Conservation (phyloP, 64 coral and sea anemone genomes). For the Actinia tenebrosa region DNA sequence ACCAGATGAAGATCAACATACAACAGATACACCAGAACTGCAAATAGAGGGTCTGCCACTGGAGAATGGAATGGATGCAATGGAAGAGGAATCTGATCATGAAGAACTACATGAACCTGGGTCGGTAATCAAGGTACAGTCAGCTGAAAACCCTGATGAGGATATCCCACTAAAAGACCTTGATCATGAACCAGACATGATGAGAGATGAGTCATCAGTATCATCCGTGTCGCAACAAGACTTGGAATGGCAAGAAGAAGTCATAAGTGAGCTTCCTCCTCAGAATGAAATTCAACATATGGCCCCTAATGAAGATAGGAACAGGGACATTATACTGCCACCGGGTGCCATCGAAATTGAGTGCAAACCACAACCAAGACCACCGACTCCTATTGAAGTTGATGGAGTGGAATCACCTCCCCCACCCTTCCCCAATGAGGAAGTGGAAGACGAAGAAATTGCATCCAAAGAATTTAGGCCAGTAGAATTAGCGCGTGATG, state of each 20-base stretch:
- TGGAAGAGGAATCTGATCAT: background rate
- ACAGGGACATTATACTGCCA: constrained; percentile 43
- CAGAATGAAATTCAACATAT: background rate
- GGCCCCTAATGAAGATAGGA: background rate
- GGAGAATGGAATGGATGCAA: background rate
- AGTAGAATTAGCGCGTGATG: constrained; percentile 28
- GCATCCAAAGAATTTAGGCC: background rate
- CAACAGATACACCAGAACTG: background rate
- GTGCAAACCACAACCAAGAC: constrained; percentile 71
- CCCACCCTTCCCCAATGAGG: constrained; percentile 58
- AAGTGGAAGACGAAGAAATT: constrained; percentile 24
- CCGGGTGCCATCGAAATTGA: constrained; percentile 61
- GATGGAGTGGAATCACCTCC: constrained; percentile 69
- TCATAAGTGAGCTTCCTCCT: background rate
- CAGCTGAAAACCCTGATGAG: constrained; percentile 16
- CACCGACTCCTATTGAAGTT: constrained; percentile 79
- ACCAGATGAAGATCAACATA: background rate
- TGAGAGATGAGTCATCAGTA: constrained; percentile 62
- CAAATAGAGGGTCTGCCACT: background rate
- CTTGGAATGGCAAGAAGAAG: constrained; percentile 74
- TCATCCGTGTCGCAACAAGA: constrained; percentile 43
- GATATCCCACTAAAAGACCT: constrained; percentile 72
- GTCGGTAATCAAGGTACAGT: constrained; percentile 45
- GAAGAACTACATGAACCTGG: constrained; percentile 38
- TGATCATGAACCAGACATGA: constrained; percentile 93